A percentile compares a stretch with the other conserved stretches of the same genome.
Conservation (phyloP, 2,888 invertebrate genomes). For the Patella pellucida region DNA sequence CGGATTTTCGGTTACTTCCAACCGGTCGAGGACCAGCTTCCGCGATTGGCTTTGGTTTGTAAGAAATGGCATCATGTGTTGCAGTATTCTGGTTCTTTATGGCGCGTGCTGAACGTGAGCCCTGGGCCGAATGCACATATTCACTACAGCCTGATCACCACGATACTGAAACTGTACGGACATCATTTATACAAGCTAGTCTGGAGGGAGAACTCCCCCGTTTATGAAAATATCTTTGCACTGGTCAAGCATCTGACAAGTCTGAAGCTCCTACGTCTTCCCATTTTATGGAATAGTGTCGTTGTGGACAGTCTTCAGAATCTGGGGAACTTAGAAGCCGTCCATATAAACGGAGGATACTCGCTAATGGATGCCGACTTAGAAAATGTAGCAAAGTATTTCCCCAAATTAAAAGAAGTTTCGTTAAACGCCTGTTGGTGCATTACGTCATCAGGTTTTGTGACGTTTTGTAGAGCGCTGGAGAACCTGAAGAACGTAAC, state of each 20-base stretch:
- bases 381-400: conserved; percentile 40
- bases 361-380: conserved; percentile 49
- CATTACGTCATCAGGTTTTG: conserved; percentile 45
- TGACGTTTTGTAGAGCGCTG: conserved; percentile 39
- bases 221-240: conserved; percentile 53
- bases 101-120: conserved; percentile 50
- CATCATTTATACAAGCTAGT: conserved; percentile 51
- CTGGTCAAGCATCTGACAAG: conserved; percentile 46
- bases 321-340: conserved; percentile 44
- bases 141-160: conserved; percentile 51
- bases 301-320: conserved; percentile 48
- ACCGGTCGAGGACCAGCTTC: conserved; percentile 50
- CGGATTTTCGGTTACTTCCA: conserved; percentile 50
- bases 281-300: conserved; percentile 54
- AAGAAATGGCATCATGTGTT: conserved; percentile 52
- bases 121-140: conserved; percentile 42
- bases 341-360: conserved; percentile 58
- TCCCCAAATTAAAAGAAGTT: conserved; percentile 46
- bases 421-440: conserved; percentile 58
- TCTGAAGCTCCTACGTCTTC: conserved; percentile 47
- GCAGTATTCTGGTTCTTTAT: conserved; percentile 44
- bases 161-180: conserved; percentile 52
- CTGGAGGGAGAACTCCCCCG: conserved; percentile 55
- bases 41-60: conserved; percentile 49
- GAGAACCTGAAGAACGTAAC: conserved; percentile 43